Evolutionary conservation across 2,797 vertebrate genomes (phyloP).

Genomic region (Tapera naevia): DNA sequence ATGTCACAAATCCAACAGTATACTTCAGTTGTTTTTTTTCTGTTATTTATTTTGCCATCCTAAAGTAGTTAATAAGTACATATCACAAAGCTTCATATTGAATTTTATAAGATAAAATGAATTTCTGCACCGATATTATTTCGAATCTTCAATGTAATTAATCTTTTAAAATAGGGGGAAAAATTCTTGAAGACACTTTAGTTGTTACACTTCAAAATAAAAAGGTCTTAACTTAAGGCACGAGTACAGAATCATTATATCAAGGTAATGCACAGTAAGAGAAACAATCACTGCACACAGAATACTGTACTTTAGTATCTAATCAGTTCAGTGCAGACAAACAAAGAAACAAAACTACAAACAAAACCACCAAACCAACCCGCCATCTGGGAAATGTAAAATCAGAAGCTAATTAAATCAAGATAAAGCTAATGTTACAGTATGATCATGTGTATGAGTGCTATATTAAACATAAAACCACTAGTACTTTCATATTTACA

Average conservation of each 20-base stretch:
- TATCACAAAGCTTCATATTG: background rate
- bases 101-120: background rate
- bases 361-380: background rate
- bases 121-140: background rate
- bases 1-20: background rate
- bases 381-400: conserved; percentile 7
- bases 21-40: background rate
- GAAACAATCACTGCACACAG: background rate
- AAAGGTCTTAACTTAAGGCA: background rate
- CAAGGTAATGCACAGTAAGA: background rate
- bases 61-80: background rate
- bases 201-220: background rate
- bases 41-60: background rate
- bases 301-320: background rate
- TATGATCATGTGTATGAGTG: background rate
- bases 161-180: background rate
- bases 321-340: background rate
- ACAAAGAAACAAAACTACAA: background rate
- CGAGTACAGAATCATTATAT: background rate
- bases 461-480: background rate
- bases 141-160: background rate
- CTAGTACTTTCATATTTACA: conserved; percentile 6
- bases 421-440: conserved; percentile 16
- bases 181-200: background rate
- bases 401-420: conserved; percentile 40